Base-by-base conservation (phyloP, 1,140 invertebrate genomes). In the Drepana arcuata region DNA sequence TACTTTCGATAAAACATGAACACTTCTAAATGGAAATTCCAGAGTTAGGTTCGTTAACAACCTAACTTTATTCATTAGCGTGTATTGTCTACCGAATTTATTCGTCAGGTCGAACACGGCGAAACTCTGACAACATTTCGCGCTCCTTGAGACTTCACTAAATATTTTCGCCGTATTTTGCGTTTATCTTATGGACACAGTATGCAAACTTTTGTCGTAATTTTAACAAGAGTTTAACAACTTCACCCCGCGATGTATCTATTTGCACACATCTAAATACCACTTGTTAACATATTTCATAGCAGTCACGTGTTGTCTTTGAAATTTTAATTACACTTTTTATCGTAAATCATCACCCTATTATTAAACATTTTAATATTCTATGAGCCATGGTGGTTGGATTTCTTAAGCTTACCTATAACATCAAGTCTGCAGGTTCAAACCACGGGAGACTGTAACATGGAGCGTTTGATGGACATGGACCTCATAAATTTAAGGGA, bases 41-140 rank as follows among this genome's bases (percentile, higher is more conserved):
- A 21, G 68, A 77, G 70, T 62, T 70, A 58, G 57, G 53, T 70
- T 68, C 70, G 63, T 74, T 77, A 77, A 77, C 66, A 73, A 58
- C 57, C 58, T 41, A 80, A 80, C 72, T 77, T 77, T 77, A 80
- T 80, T 80, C 69, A 80, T 80, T 77, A 75, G 63, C 65, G 63
- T 75, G 75, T 73, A 77, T 80, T 80, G 70, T 77, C 70, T 80
- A 63, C 64, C 45, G 62, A 73, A 73, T 73, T 77, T 75, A 73
- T 70, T 70, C 56, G 60, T 68, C 71, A 73, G 75, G 67, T 75
- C 63, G 59, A 68, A 60, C 60, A 58, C 42, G 48, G 52, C 44
- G 51, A 52, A 72, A 75, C 52, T 60, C 39, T 36, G 23, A 34
- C 48, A 55, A 53, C 58, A 63, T 75, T 73, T 57, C 59, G 40